phyloP scores from a whole-genome alignment of 2,888 invertebrate genomes.

The Coenonympha glycerion region DNA sequence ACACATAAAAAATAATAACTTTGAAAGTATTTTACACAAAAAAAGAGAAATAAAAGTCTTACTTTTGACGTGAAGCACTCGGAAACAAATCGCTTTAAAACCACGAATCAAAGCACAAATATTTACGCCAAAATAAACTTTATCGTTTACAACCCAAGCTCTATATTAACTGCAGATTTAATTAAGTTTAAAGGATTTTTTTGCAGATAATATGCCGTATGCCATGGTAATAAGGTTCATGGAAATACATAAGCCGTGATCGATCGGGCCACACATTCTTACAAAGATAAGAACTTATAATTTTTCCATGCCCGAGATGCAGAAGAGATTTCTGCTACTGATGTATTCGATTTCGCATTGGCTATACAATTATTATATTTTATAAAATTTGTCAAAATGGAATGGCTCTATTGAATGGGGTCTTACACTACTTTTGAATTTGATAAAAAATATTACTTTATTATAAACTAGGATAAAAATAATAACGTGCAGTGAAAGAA shows the following conservation, averaged over 20 bases:
- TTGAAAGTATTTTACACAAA: conserved; percentile 11
- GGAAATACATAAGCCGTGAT: neutral
- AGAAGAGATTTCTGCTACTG: conserved; percentile 10
- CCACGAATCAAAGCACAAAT: neutral
- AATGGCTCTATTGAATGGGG: too few relatives aligned
- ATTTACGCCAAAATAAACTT: conserved; percentile 1
- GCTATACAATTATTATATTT: too few relatives aligned
- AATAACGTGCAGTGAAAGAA: too few relatives aligned
- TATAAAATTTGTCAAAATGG: too few relatives aligned
- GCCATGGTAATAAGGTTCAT: neutral
- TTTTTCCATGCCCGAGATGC: conserved; percentile 4
- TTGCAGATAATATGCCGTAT: neutral
- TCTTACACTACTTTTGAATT: too few relatives aligned
- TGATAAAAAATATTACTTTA: too few relatives aligned
- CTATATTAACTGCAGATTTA: neutral
- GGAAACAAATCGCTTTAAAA: conserved; percentile 12
- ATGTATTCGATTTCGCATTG: neutral
- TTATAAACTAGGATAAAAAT: too few relatives aligned
- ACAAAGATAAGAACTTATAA: conserved; percentile 11
- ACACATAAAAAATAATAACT: conserved; percentile 15
- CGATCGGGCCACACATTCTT: conserved; percentile 15
- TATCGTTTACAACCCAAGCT: neutral
- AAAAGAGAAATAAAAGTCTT: conserved; percentile 8
- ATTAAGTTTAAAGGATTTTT: neutral
- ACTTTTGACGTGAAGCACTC: conserved; percentile 8